phyloP scores from a whole-genome alignment of 2,888 invertebrate genomes.

The Mongoloraphidia duomilia region DNA sequence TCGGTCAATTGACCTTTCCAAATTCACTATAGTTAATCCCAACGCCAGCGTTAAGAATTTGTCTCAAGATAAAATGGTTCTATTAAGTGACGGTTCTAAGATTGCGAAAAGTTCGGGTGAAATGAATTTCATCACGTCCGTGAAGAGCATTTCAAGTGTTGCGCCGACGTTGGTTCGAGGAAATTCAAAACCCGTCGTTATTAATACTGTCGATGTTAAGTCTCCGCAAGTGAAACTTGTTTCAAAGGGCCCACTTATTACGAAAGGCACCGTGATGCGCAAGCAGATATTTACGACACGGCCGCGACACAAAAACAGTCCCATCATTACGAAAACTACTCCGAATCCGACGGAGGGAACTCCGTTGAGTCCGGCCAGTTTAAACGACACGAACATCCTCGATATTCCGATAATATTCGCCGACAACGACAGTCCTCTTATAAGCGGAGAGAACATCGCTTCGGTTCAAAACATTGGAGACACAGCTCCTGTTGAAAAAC shows the following conservation, averaged over 20 bases:
- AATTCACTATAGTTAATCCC: constrained; percentile 22
- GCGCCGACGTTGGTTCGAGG: too few relatives aligned
- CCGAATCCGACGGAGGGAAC: not conserved
- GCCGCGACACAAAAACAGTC: not conserved
- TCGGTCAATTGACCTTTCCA: constrained; percentile 24
- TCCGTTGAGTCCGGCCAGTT: constrained; percentile 25
- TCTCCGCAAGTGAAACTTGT: too few relatives aligned
- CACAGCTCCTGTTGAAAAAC: constrained; percentile 3
- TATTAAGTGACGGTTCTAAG: constrained; percentile 1
- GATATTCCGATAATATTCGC: constrained; percentile 53
- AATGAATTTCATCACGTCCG: not conserved
- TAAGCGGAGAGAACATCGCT: constrained; percentile 4
- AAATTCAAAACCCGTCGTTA: too few relatives aligned
- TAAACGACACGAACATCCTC: constrained; percentile 40
- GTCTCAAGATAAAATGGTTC: constrained; percentile 3
- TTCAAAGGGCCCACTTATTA: too few relatives aligned
- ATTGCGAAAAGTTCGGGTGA: not conserved
- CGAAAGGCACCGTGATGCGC: not conserved
- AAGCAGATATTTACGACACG: constrained; percentile 1
- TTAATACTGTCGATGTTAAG: too few relatives aligned
- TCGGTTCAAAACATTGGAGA: constrained; percentile 6
- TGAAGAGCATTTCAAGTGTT: too few relatives aligned
- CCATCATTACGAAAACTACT: not conserved
- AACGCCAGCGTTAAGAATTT: too few relatives aligned
- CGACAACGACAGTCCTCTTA: constrained; percentile 28